phyloP scores from a whole-genome alignment of 2,113 vertebrate species.

The Rhynchomys soricoides region DNA sequence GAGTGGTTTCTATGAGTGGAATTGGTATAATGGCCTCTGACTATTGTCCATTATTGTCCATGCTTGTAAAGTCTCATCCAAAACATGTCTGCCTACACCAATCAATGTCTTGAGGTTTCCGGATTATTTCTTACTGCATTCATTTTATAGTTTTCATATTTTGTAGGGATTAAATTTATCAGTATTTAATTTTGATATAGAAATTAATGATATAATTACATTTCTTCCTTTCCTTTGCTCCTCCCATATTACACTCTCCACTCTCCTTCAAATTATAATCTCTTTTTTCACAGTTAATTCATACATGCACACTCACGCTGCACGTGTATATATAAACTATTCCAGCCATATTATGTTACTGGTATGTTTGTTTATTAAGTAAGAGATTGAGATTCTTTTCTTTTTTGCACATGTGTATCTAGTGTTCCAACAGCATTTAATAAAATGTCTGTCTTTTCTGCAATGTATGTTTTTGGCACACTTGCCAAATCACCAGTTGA shows the following conservation, averaged over 20 bases:
- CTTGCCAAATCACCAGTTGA: background rate
- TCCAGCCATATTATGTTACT: background rate
- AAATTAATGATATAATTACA: background rate
- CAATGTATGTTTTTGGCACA: background rate
- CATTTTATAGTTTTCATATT: background rate
- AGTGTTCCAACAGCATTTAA: background rate
- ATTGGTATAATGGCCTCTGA: background rate
- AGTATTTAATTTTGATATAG: background rate
- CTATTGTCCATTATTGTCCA: background rate
- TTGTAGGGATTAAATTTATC: background rate
- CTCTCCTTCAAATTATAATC: background rate
- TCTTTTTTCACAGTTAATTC: background rate
- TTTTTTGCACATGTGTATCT: background rate
- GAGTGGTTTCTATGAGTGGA: background rate
- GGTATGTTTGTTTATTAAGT: background rate
- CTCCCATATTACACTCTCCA: background rate
- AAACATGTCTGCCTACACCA: background rate
- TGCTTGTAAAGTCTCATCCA: background rate
- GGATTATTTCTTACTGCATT: background rate
- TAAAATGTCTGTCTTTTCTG: background rate
- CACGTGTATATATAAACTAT: background rate
- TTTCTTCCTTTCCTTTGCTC: background rate
- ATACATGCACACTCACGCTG: no score
- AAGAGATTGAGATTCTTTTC: background rate
- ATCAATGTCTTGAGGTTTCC: background rate